phyloP scores from a whole-genome alignment of 2,888 invertebrate species.

The Macrosoma leucophasiata region DNA sequence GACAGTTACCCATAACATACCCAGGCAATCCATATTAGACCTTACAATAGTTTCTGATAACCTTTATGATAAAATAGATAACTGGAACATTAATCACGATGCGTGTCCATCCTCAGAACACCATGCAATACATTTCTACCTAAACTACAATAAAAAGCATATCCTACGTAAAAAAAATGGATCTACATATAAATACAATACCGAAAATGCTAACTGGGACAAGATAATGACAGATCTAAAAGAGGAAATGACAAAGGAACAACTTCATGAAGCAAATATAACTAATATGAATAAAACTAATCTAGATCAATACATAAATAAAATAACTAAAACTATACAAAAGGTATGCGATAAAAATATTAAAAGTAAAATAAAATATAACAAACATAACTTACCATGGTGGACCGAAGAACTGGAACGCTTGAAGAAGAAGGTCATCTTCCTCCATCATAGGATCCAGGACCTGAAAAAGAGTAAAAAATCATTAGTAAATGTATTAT shows the following conservation, averaged over 20 bases:
- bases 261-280: no score
- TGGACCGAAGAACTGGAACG: background rate
- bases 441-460: no score
- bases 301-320: no score
- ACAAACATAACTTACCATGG: conserved; percentile 1
- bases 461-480: background rate
- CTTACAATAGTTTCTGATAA: no score
- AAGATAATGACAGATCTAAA: background rate
- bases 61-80: no score
- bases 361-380: background rate
- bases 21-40: no score
- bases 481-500: conserved; percentile 16
- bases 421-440: background rate
- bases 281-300: no score
- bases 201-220: conserved; percentile 13
- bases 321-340: background rate
- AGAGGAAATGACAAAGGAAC: no score
- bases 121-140: conserved; percentile 5
- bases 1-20: no score
- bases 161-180: conserved; percentile 1
- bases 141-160: background rate
- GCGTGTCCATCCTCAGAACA: conserved; percentile 11
- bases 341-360: background rate
- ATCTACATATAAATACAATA: conserved; percentile 8
- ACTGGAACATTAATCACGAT: conserved; percentile 4